A percentile compares a stretch with the other conserved stretches of the same genome.
Evolutionary conservation across 2,113 vertebrate species (phyloP).

Genomic region (Eublepharis macularius): DNA sequence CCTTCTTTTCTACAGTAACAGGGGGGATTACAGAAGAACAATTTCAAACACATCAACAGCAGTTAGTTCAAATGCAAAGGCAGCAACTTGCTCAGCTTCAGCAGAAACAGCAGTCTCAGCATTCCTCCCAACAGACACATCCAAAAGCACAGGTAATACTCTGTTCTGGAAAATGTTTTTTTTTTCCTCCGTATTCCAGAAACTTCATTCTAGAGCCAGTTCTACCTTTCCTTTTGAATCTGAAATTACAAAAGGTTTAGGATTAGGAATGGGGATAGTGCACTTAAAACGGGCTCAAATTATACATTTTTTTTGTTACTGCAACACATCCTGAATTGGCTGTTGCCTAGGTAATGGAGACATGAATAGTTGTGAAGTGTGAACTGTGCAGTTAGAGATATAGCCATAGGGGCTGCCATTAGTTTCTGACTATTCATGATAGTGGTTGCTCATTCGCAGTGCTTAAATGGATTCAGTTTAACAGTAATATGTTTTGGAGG

Average conservation of each 20-base stretch:
- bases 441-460: background rate
- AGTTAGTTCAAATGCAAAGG: conserved; percentile 90
- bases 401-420: background rate
- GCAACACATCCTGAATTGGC: background rate
- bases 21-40: conserved; percentile 94
- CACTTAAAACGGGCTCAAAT: background rate
- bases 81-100: conserved; percentile 89
- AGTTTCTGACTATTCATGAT: background rate
- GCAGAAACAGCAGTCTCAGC: conserved; percentile 84
- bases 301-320: background rate
- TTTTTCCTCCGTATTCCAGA: accelerated
- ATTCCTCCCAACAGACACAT: conserved; percentile 78
- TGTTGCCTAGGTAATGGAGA: background rate
- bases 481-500: background rate
- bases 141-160: conserved; percentile 80
- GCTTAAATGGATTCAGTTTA: background rate
- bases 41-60: conserved; percentile 90
- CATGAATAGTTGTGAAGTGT: background rate
- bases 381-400: background rate
- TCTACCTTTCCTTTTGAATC: background rate
- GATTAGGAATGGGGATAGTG: background rate
- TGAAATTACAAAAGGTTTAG: background rate
- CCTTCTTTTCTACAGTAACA: conserved; percentile 69
- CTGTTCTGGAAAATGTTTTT: background rate
- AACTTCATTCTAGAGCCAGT: background rate